Base-by-base conservation (phyloP, 2,797 vertebrate species). In the Kryptolebias ocellatus region DNA sequence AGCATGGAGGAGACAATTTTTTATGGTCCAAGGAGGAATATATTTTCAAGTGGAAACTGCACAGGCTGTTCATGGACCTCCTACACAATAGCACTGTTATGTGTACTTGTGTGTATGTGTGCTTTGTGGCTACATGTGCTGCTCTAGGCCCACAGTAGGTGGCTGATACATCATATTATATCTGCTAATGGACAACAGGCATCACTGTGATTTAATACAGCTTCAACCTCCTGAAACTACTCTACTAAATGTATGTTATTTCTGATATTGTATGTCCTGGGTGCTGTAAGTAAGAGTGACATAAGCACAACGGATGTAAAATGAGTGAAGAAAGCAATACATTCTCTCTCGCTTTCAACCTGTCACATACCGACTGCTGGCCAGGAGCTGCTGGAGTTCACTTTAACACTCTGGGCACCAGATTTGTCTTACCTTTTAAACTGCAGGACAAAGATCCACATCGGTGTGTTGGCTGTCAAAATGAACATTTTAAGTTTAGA, bases 151-250 rank as follows among this genome's bases (percentile, higher is more conserved):
- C 65, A 27, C 72, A n/a, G 87, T 87, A 79, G 78, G 82, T 84
- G 84, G 82, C 83, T 86, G 84, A 90, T 76, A 65, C 83, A 83
- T 86, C 80, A 74, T 62, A 71, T 83, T 76, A 74, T 73, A 72
- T 70, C 62, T 75, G 53, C 68, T 81, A 86, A 89, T 81, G 70
- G 81, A 81, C 70, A 80, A 44, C 37, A 46, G 51, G 62, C 70
- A 64, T 74, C 54, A 60, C 39, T 83, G 56, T 66, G 65, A 76
- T 86, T 86, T 76, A 81, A 63, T 70, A 64, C 53, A 37, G 53
- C 20, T 24, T 67, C 67, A 67, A 64, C 15, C 54, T 47, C 31
- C 17, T 60, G 46, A 46, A 72, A 60, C 37, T n/a, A 59, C 59
- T 45, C 5, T 37, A 53, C n/a, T 44, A 53, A 46, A 70, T 70